phyloP scores from a whole-genome alignment of 2,888 invertebrate genomes.

The Trichopoda pennipes region DNA sequence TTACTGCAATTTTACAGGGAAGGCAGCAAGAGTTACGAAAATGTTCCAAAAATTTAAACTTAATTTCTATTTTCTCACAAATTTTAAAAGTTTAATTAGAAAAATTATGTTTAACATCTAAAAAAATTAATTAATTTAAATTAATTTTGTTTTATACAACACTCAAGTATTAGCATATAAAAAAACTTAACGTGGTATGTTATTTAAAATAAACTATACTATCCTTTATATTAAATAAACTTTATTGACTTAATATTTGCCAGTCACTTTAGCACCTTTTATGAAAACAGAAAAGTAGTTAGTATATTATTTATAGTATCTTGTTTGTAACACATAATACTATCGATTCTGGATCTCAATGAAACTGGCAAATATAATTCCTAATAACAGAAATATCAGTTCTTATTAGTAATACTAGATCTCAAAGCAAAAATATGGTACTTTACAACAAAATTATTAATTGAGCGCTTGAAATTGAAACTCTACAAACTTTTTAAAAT shows the following conservation, averaged over 20 bases:
- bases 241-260: slow-evolving; percentile 11
- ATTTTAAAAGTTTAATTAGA: not conserved
- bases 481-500: too few relatives aligned
- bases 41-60: too few relatives aligned
- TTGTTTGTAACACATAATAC: not conserved
- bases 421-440: too few relatives aligned
- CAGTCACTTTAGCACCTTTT: not conserved
- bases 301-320: not conserved
- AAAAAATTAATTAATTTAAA: not conserved
- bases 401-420: too few relatives aligned
- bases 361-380: too few relatives aligned
- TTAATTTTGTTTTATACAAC: not conserved
- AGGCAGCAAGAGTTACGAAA: too few relatives aligned
- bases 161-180: not conserved
- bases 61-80: too few relatives aligned
- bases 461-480: too few relatives aligned
- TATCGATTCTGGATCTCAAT: too few relatives aligned
- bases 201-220: slow-evolving; percentile 26
- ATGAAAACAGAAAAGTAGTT: not conserved
- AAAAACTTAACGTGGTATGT: not conserved
- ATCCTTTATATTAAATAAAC: slow-evolving; percentile 31
- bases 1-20: too few relatives aligned
- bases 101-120: not conserved
- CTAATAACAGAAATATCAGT: too few relatives aligned
- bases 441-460: too few relatives aligned